Conservation (phyloP, 2,113 vertebrate genomes). For the Tricholaema leucomelas region DNA sequence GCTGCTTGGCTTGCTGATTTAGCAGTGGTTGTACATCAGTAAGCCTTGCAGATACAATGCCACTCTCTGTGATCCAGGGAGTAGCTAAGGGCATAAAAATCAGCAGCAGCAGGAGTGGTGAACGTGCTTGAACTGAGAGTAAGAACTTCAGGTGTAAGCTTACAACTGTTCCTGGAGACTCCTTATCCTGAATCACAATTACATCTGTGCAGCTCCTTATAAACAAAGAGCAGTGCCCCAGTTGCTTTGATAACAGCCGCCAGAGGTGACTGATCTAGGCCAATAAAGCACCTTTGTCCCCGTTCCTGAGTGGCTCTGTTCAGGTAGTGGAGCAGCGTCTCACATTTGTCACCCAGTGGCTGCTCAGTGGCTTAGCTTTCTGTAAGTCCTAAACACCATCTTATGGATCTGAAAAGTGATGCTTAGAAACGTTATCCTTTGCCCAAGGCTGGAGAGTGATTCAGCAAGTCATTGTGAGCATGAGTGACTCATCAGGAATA, state of each 20-base stretch:
- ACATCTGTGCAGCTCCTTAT: not conserved
- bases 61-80: not conserved
- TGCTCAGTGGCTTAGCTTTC: not conserved
- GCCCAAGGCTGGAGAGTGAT: slow-evolving; percentile 2
- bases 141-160: not conserved
- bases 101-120: not conserved
- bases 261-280: slow-evolving; percentile 36
- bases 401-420: not conserved
- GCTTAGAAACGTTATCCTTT: not conserved
- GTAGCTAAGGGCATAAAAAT: not conserved
- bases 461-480: not conserved
- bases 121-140: not conserved
- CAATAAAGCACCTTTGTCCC: slow-evolving; percentile 5
- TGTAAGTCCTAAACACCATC: not conserved
- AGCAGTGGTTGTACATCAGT: not conserved
- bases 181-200: not conserved
- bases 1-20: slow-evolving; percentile 12
- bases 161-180: not conserved
- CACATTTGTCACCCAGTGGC: not conserved
- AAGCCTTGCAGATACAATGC: not conserved
- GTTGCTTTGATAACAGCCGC: slow-evolving; percentile 31
- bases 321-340: not conserved
- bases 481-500: not conserved
- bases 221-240: not conserved
- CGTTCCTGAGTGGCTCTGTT: not conserved